phyloP scores from a whole-genome alignment of 1,140 invertebrate genomes.

The Drosophila burlai region DNA sequence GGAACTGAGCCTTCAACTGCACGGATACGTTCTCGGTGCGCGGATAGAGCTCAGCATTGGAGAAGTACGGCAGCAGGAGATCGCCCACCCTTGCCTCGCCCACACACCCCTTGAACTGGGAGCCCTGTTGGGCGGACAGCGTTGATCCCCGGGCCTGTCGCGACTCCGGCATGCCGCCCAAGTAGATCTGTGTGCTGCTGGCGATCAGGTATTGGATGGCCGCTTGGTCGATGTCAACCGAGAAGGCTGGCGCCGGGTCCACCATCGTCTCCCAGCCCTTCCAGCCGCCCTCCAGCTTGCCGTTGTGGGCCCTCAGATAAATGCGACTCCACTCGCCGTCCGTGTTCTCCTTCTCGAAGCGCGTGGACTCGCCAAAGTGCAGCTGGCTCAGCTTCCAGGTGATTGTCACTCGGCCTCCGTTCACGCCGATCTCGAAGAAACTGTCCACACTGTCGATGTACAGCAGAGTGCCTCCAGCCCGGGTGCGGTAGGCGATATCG shows the following conservation, averaged over 20 bases:
- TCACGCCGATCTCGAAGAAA: conserved; percentile 90
- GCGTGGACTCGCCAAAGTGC: conserved; percentile 85
- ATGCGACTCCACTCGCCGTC: conserved; percentile 90
- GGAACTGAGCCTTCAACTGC: conserved; percentile 74
- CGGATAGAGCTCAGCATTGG: conserved; percentile 89
- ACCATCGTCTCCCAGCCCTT: conserved; percentile 84
- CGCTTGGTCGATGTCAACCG: conserved; percentile 73
- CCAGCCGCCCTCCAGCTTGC: conserved; percentile 86
- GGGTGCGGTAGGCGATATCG: conserved; percentile 89
- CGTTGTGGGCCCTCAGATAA: conserved; percentile 86
- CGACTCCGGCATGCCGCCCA: conserved; percentile 80
- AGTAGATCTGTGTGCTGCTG: conserved; percentile 72
- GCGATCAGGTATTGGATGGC: conserved; percentile 78
- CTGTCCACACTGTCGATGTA: conserved; percentile 86
- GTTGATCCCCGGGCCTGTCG: conserved; percentile 74
- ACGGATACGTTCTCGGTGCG: conserved; percentile 85
- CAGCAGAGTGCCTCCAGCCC: conserved; percentile 90
- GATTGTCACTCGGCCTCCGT: conserved; percentile 89
- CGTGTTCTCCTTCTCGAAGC: conserved; percentile 88
- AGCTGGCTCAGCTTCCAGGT: conserved; percentile 88
- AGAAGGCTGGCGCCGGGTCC: conserved; percentile 77
- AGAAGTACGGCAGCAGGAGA: conserved; percentile 95
- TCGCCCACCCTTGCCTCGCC: conserved; percentile 94
- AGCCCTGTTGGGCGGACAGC: conserved; percentile 83
- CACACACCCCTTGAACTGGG: conserved; percentile 93